Percentiles rank a stretch among this genome's conserved stretches.
Conservation (phyloP, 92 coral and sea anemone genomes). For the Scolanthus callimorphus region DNA sequence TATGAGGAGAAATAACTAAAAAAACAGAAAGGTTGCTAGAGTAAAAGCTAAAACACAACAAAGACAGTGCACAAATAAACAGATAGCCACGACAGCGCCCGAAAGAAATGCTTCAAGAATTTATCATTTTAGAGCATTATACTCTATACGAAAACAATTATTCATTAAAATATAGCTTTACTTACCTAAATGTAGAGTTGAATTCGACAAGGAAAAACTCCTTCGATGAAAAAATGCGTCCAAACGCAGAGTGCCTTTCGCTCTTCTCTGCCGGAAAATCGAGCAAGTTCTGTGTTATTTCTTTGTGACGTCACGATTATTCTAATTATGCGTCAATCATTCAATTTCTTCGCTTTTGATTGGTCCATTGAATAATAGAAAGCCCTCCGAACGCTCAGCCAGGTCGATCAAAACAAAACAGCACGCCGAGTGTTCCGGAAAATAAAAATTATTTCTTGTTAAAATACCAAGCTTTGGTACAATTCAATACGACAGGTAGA, state of each 20-base stretch:
- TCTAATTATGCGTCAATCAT: constrained; percentile 65
- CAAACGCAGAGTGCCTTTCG: constrained; percentile 24
- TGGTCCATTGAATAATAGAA: constrained; percentile 62
- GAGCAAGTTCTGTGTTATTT: constrained; percentile 80
- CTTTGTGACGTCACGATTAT: constrained; percentile 85
- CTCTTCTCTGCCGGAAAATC: constrained; percentile 79
- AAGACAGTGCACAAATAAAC: constrained; percentile 74
- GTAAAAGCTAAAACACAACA: constrained; percentile 59
- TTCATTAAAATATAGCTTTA: constrained; percentile 1
- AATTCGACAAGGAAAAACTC: constrained; percentile 4
- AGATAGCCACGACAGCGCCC: constrained; percentile 61
- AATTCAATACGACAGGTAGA: no score
- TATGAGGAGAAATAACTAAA: no score
- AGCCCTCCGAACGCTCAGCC: constrained; percentile 34
- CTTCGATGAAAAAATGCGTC: constrained; percentile 11
- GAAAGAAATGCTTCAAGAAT: constrained; percentile 10
- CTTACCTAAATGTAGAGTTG: constrained; percentile 26
- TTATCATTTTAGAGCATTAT: background rate
- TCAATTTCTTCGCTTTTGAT: constrained; percentile 39
- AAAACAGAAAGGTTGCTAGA: constrained; percentile 66
- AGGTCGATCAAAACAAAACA: constrained; percentile 14
- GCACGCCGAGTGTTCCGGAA: constrained; percentile 9
- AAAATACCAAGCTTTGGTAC: no score
- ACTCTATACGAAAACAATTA: background rate
- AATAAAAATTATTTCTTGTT: no score